phyloP scores from a whole-genome alignment of 1,140 invertebrate genomes.

The Triops longicaudatus region DNA sequence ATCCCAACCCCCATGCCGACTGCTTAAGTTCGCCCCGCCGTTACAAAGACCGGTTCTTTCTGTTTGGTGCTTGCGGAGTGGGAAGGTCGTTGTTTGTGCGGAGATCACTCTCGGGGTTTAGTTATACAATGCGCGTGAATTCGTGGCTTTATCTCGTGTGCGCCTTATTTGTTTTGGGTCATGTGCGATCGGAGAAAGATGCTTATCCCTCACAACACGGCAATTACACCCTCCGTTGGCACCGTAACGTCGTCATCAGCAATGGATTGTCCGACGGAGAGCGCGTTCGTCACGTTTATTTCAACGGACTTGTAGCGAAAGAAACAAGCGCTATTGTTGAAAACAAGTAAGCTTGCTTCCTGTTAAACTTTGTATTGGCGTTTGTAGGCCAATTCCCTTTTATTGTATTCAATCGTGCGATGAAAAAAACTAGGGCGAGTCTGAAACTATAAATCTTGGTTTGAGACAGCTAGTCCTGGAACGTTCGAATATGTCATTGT shows the following conservation, averaged over 20 bases:
- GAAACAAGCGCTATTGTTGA: slow-evolving; percentile 48
- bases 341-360: slow-evolving; percentile 28
- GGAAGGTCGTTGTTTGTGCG: not conserved
- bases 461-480: too few relatives aligned
- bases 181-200: not conserved
- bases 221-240: not conserved
- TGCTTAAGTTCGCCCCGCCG: not conserved
- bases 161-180: not conserved
- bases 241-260: not conserved
- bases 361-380: not conserved
- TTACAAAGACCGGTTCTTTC: not conserved
- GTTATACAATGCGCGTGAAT: not conserved
- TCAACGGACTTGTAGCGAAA: slow-evolving; percentile 51
- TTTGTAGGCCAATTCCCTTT: not conserved
- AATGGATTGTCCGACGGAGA: slow-evolving; percentile 52
- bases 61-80: not conserved
- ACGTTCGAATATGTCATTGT: too few relatives aligned
- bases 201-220: not conserved
- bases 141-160: not conserved
- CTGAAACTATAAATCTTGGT: too few relatives aligned
- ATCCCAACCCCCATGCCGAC: not conserved
- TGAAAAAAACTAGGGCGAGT: too few relatives aligned
- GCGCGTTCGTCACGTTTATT: slow-evolving; percentile 50
- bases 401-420: not conserved
- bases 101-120: not conserved